Evolutionary conservation across 2,888 invertebrate species (phyloP), one percentile per base, ranked within the genome.

Genomic region (Ferdinandea cuprea): DNA sequence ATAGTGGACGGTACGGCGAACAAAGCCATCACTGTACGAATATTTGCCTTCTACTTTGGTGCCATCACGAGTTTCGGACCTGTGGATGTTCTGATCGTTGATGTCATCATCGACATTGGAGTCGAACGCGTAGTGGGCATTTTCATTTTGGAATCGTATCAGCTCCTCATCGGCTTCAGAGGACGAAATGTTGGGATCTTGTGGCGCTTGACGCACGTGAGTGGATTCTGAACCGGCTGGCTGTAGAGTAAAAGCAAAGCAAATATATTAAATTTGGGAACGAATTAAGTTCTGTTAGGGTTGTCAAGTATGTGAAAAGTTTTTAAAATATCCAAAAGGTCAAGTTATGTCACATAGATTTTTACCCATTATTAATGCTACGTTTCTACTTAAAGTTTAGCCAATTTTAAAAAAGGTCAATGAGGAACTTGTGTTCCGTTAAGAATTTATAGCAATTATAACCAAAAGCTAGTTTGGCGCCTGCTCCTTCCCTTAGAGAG

Each of bases 11-110:
- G 91, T 93, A 19, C 93, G 91, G 86, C 89, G 90, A 85, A 91
- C 92, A 86, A 89, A 93, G 0, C 94, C 94, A 88, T 94, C 94
- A 81, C 92, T 92, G 89, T 94, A 94, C 4, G 92, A 92, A 87
- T 94, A 94, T 79, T 90, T 89, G 2, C 94, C 94, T 46, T 86
- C 90, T 1, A 87, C 87, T 63, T 88, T 89, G 4, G 86, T 71
- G 2, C 89, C 90, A 3, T 91, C 89, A 32, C 90, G 89, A 1
- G 87, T 88, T 87, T 92, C 92, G 40, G 90, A 87, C 0, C 92
- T 89, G 0, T 85, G 52, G 6, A 90, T 89, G 2, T 86, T 76
- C n/a, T 90, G 89, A 85, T 92, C 92, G 85, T 91, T 92, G 84
- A 93, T 92, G 1, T 90, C 87, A 87, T 93, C 92, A 3, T 90